Conservation (phyloP, 2,113 vertebrate genomes). For the Mionectes macconnelli region DNA sequence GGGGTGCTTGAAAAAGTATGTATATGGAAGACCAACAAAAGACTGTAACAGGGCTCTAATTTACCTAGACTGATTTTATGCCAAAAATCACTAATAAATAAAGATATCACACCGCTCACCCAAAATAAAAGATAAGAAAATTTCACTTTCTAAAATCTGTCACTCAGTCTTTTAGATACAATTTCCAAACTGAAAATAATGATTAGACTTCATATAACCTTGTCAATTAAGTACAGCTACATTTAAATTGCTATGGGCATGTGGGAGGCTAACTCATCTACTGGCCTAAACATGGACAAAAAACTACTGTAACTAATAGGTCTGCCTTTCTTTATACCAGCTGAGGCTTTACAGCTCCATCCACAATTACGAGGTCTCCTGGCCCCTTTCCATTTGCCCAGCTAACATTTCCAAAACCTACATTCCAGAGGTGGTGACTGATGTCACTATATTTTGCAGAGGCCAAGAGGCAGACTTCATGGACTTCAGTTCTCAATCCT, state of each 20-base stretch:
- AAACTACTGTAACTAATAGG: not conserved
- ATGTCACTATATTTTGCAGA: not conserved
- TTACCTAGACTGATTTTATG: not conserved
- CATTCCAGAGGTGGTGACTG: not conserved
- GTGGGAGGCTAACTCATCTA: not conserved
- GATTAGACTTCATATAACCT: not conserved
- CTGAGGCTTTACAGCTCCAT: not conserved
- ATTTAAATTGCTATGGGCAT: not conserved
- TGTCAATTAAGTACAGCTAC: not conserved
- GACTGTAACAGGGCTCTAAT: not conserved
- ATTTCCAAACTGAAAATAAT: not conserved
- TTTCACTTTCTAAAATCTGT: not conserved
- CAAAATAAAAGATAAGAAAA: not conserved
- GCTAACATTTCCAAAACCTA: not conserved
- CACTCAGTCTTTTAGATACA: not conserved
- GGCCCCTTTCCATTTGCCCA: not conserved
- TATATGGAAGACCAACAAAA: not conserved
- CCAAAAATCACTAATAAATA: not conserved
- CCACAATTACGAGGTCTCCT: not conserved
- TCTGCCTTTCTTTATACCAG: not conserved
- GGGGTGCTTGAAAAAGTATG: not conserved
- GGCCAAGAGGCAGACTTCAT: not conserved
- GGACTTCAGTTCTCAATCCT: not conserved
- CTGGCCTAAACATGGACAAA: not conserved
- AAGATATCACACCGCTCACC: not conserved